Evolutionary conservation across 2,113 vertebrate genomes (phyloP).

Genomic region (Chrysochloris asiatica): DNA sequence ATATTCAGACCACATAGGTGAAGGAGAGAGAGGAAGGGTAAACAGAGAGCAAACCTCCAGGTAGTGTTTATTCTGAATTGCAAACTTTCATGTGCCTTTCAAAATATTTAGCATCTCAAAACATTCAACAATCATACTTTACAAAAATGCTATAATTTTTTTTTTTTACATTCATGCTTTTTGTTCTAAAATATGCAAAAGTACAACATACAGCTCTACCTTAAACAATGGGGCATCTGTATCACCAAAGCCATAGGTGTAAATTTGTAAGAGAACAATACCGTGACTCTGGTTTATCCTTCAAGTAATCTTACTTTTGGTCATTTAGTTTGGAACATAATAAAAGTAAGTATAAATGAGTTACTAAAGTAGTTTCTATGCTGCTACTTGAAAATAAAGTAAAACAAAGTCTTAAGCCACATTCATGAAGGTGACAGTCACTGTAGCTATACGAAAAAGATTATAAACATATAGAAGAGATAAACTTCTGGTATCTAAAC

Average conservation of each 20-base stretch:
- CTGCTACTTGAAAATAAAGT: too few relatives aligned
- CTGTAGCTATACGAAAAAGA: constrained; percentile 55
- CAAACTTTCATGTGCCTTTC: constrained; percentile 48
- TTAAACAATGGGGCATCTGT: neutral
- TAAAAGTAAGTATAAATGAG: constrained; percentile 7
- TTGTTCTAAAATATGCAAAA: neutral
- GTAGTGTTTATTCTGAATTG: constrained; percentile 45
- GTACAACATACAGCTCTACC: neutral
- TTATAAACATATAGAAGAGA: constrained; percentile 75
- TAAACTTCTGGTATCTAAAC: constrained; percentile 61
- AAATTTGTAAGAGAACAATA: neutral
- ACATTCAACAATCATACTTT: constrained; percentile 66
- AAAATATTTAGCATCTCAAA: constrained; percentile 43
- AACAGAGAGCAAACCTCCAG: neutral
- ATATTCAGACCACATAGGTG: constrained; percentile 33
- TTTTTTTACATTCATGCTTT: neutral
- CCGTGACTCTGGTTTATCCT: constrained; percentile 31
- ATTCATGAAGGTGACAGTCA: constrained; percentile 60
- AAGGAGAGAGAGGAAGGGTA: neutral
- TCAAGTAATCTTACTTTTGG: constrained; percentile 66
- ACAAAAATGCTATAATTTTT: constrained; percentile 46
- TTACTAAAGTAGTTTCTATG: constrained; percentile 24
- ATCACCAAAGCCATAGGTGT: neutral
- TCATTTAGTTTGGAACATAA: constrained; percentile 58
- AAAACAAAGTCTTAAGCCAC: constrained; percentile 40